Evolutionary conservation across 2,888 invertebrate species (phyloP), one percentile per base, ranked within the genome.

Genomic region (Tinea semifulvella): DNA sequence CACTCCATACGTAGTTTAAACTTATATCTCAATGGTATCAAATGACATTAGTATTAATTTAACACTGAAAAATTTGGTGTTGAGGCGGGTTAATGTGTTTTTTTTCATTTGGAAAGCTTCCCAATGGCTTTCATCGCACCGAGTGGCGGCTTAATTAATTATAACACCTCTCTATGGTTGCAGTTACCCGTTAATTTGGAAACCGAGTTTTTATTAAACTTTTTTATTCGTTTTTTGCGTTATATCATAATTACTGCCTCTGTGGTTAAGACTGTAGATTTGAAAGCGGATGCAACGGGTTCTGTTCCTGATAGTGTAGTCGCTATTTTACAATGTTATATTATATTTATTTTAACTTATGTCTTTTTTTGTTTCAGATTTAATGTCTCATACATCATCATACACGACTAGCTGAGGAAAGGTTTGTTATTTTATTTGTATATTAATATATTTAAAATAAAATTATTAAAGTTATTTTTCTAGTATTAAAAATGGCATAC

Each of bases 151-250:
- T 17, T 38, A 18, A 38, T 19, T 38, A 18, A 38, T 18, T 38
- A 38, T 17, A 18, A 38, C 38, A 38, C 38, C 18, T 38, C 38
- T 38, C 19, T 10, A 4, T 4, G n/a, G 18, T 10, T 4, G 38
- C 38, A 38, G n/a, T 17, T 38, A 18, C n/a, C 38, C 19, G 38
- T 38, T 17, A 38, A 38, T 18, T 38, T 38, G 38, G 16, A 38
- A 14, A 31, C 31, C n/a, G n/a, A n/a, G n/a, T n/a, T n/a, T n/a
- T n/a, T n/a, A n/a, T n/a, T n/a, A n/a, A n/a, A n/a, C n/a, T n/a
- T n/a, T n/a, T n/a, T n/a, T n/a, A n/a, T n/a, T n/a, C n/a, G n/a
- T n/a, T n/a, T n/a, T n/a, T n/a, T n/a, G n/a, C n/a, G n/a, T n/a
- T n/a, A n/a, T n/a, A n/a, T n/a, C n/a, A n/a, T n/a, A n/a, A n/a